Evolutionary conservation across 2,113 vertebrate species (phyloP), one percentile per base, ranked within the genome.

Genomic region (Ptilorrhoa leucosticta): DNA sequence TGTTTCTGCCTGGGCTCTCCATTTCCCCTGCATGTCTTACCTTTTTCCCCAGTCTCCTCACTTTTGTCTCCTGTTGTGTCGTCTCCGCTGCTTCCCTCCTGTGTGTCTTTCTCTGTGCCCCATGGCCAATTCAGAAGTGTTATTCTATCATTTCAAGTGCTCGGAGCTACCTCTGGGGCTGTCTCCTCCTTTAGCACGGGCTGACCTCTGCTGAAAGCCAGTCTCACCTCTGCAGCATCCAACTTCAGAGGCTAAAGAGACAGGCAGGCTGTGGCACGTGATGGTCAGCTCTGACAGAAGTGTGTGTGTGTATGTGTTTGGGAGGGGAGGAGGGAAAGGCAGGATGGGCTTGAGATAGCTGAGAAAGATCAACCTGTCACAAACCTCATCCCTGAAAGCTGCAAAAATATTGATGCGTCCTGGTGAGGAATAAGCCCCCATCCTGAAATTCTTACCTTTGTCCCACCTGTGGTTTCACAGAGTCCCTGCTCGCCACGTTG

Each of bases 161-260:
- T 92, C 27, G 20, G 48, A 87, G 90, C 65, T 78, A 44, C 64
- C 92, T 71, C 88, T 70, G 88, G 94, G 88, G 92, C 90, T 7
- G 9, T 88, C 88, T 94, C 73, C 64, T 96, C 33, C 87, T 88
- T 58, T 37, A 81, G 90, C 35, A 5, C 6, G 44, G 24, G 51
- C 93, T 97, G 94, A 95, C 84, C 91, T 79, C 89, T 94, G 83
- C 89, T 93, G 92, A 83, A 81, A 94, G 71, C 24, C 68, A n/a
- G 8, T 2, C 27, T 93, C 90, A 81, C 84, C 96, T 77, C 90
- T 73, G 79, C 87, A 91, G 76, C 75, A 57, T 24, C 71, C 90
- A 75, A 0, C 92, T 64, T 6, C 22, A 89, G 92, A 61, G 94
- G 90, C 80, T 65, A 4, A 45, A 24, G 90, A 65, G 88, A 40